A percentile compares a stretch with the other conserved stretches of the same genome.
Conservation (phyloP, 2,797 vertebrate species). For the Hylomyscus alleni region DNA sequence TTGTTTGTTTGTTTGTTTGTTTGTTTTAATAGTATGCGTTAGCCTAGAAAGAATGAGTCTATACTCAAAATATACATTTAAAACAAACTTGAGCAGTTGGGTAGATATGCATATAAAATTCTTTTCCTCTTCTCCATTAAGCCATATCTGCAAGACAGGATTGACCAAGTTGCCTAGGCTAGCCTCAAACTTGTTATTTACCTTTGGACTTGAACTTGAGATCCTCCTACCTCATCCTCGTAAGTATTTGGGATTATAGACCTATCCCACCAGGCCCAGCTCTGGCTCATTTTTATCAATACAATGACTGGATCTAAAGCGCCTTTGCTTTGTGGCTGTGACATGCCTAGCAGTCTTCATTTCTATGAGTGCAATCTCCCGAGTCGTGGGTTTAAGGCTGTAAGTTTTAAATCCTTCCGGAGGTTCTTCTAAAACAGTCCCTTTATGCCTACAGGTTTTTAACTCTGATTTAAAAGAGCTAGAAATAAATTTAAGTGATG, state of each 20-base stretch:
- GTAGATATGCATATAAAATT: background rate
- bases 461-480: conserved; percentile 68
- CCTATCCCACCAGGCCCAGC: too few relatives aligned
- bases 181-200: background rate
- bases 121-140: background rate
- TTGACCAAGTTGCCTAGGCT: background rate
- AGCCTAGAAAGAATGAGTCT: conserved; percentile 42
- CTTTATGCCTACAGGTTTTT: conserved; percentile 50
- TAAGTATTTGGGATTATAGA: background rate
- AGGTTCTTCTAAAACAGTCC: conserved; percentile 59
- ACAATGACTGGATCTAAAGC: conserved; percentile 32
- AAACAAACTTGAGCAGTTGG: conserved; percentile 19
- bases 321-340: background rate
- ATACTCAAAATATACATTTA: conserved; percentile 29
- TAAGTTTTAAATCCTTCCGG: conserved; percentile 55
- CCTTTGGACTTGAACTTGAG: background rate
- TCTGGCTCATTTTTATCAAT: conserved; percentile 32
- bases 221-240: background rate
- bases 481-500: conserved; percentile 56
- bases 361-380: conserved; percentile 40
- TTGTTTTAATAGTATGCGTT: background rate
- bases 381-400: background rate
- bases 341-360: background rate
- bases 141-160: background rate
- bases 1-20: background rate